phyloP scores from a whole-genome alignment of 2,888 invertebrate genomes.

The Habrosyne pyritoides region DNA sequence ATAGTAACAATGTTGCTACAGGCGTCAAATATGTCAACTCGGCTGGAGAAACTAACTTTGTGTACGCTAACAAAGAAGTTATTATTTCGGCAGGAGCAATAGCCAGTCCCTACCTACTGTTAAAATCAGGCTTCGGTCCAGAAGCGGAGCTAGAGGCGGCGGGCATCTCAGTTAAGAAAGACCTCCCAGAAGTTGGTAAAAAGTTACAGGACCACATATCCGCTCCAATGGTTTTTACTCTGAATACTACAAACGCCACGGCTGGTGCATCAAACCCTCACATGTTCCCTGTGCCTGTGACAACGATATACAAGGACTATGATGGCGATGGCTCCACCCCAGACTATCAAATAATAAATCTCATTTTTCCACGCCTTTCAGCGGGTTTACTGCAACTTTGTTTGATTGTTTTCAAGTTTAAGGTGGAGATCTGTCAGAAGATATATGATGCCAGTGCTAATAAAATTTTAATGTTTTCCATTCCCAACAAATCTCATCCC shows the following conservation, averaged over 20 bases:
- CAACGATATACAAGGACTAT: constrained; percentile 28
- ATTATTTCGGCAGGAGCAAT: constrained; percentile 50
- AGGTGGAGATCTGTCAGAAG: constrained; percentile 36
- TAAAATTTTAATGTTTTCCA: constrained; percentile 14
- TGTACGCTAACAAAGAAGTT: constrained; percentile 41
- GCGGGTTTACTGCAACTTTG: constrained; percentile 32
- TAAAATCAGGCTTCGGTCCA: constrained; percentile 55
- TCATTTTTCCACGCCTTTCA: constrained; percentile 28
- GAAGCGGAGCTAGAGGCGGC: constrained; percentile 29
- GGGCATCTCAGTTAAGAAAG: constrained; percentile 34
- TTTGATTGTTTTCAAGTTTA: constrained; percentile 33
- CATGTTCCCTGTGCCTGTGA: constrained; percentile 28
- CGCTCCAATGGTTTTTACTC: not conserved
- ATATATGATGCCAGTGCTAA: constrained; percentile 21
- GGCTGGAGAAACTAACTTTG: constrained; percentile 18
- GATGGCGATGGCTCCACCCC: constrained; percentile 29
- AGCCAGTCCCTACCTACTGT: constrained; percentile 43
- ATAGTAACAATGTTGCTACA: constrained; percentile 37
- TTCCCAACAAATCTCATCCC: constrained; percentile 27
- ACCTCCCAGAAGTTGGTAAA: constrained; percentile 24
- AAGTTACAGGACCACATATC: constrained; percentile 24
- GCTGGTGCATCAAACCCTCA: constrained; percentile 14
- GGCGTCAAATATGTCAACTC: constrained; percentile 37
- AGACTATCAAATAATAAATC: constrained; percentile 36
- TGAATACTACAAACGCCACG: constrained; percentile 9